These are phyloP conservation scores for Pelodiscus sinensis DNA, from an alignment of 2,113 vertebrate genomes.

Conservation along the genomic window DNA sequence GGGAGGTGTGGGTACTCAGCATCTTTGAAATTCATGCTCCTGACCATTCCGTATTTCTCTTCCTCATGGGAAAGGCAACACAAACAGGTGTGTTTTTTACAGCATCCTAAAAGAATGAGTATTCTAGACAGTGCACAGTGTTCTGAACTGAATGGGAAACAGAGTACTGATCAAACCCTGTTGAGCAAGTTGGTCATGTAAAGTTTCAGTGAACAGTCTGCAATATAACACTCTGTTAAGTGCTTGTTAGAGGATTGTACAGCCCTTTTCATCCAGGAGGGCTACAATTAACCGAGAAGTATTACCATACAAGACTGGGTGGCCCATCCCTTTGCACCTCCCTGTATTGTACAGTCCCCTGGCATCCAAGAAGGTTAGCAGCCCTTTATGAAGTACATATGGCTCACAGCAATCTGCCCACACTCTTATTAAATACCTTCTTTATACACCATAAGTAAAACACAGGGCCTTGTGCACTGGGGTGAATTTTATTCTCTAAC, in stretches of 20 bases:
- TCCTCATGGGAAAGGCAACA: not conserved
- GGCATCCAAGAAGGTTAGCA: not conserved
- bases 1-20: not conserved
- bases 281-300: not conserved
- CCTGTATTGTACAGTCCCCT: not conserved
- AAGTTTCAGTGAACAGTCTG: too few relatives aligned
- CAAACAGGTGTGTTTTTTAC: too few relatives aligned
- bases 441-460: not conserved
- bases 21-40: not conserved
- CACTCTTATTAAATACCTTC: not conserved
- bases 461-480: accelerated
- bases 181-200: too few relatives aligned
- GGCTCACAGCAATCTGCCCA: not conserved
- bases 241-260: not conserved
- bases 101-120: too few relatives aligned
- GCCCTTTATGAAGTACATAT: not conserved
- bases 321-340: not conserved
- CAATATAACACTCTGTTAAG: too few relatives aligned
- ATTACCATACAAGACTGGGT: not conserved
- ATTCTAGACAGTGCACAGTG: accelerated
- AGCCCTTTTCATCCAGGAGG: not conserved
- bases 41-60: not conserved
- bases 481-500: not conserved
- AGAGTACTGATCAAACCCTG: not conserved
- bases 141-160: too few relatives aligned